phyloP scores from a whole-genome alignment of 1,140 invertebrate species.

The Drosophila melanica region DNA sequence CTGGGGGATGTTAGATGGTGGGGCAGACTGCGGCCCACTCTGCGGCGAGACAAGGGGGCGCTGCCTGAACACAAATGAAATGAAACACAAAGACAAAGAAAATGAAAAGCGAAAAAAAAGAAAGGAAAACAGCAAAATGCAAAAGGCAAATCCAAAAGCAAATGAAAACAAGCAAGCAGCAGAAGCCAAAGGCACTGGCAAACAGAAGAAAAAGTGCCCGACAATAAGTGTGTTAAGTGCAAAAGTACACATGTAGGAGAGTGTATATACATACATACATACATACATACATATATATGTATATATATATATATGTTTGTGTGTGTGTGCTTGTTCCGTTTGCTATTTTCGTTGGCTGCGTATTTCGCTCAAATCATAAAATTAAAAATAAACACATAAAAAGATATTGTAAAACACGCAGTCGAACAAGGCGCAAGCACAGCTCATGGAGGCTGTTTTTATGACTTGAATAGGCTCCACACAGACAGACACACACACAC shows the following conservation, averaged over 20 bases:
- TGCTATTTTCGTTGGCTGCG: constrained; percentile 69
- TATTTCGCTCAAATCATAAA: constrained; percentile 70
- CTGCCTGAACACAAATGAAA: constrained; percentile 38
- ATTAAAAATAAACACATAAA: constrained; percentile 79
- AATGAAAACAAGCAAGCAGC: constrained; percentile 47
- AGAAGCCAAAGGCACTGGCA: constrained; percentile 53
- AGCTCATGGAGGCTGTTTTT: constrained; percentile 25
- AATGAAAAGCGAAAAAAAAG: constrained; percentile 9
- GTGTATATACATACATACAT: constrained; percentile 2
- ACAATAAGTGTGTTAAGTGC: constrained; percentile 61
- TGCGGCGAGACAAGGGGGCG: constrained; percentile 18
- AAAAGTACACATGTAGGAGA: constrained; percentile 43
- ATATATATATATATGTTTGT: constrained; percentile 50
- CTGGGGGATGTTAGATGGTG: constrained; percentile 9
- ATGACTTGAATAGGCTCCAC: constrained; percentile 34
- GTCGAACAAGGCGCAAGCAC: constrained; percentile 28
- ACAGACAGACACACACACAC: neutral
- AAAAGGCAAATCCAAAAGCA: constrained; percentile 62
- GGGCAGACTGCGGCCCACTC: constrained; percentile 28
- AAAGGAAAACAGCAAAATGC: constrained; percentile 5
- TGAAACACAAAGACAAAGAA: constrained; percentile 46
- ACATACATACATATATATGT: constrained; percentile 25
- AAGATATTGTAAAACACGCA: constrained; percentile 63
- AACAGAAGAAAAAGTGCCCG: constrained; percentile 36
- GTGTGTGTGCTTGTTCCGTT: constrained; percentile 36